Conservation (phyloP, 2,888 invertebrate species). For the Drosophila barbarae region DNA sequence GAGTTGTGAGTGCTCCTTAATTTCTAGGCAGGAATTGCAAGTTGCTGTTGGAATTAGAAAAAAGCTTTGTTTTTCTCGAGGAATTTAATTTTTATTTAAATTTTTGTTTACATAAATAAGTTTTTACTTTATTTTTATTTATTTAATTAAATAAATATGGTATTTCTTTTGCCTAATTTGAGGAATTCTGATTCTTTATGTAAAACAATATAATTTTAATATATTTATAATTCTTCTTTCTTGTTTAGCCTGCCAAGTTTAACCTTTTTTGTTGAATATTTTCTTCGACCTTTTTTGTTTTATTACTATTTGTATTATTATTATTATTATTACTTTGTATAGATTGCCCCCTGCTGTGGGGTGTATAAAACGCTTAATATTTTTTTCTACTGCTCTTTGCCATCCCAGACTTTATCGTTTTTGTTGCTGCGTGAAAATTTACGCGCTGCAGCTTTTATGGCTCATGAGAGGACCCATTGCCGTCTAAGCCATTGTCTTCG, state of each 20-base stretch:
- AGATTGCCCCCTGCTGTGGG: not conserved
- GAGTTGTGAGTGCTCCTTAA: not conserved
- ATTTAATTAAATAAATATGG: too few relatives aligned
- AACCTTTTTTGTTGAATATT: not conserved
- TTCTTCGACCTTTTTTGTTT: too few relatives aligned
- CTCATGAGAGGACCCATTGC: constrained; percentile 35
- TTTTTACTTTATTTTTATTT: too few relatives aligned
- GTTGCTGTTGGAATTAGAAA: not conserved
- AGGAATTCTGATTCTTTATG: not conserved
- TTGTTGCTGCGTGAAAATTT: constrained; percentile 52
- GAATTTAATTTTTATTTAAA: too few relatives aligned
- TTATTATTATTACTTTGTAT: constrained; percentile 2
- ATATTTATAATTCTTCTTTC: not conserved
- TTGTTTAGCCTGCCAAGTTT: not conserved
- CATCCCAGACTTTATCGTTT: constrained; percentile 27
- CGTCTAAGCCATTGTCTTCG: constrained; percentile 37
- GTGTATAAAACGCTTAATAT: constrained; percentile 22
- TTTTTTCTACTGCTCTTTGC: constrained; percentile 1
- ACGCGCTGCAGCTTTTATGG: constrained; percentile 62
- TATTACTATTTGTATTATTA: not conserved
- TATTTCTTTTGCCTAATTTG: too few relatives aligned
- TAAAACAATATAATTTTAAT: not conserved
- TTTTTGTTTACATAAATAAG: too few relatives aligned
- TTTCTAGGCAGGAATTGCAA: not conserved
- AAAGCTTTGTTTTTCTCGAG: not conserved